Evolutionary conservation across 2,888 invertebrate genomes (phyloP), one percentile per base, ranked within the genome.

Genomic region (Cerceris rybyensis): DNA sequence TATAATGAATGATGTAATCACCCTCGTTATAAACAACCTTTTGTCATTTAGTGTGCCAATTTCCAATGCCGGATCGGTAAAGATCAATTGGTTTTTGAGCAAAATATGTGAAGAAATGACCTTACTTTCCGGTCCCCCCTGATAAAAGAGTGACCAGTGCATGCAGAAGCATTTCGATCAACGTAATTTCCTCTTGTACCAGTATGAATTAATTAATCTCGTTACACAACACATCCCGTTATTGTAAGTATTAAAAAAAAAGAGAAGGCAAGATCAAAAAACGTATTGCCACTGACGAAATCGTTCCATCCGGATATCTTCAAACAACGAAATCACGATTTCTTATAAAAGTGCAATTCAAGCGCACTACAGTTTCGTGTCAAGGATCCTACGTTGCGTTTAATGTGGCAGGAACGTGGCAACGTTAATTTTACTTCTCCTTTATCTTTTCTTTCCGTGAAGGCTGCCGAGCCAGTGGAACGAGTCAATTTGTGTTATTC

Each of bases 401-500:
- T 83, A 68, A 55, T 50, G 54, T n/a, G 61, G 58, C 13, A 68
- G 43, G 46, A 60, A 52, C 16, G 60, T 46, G 42, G 55, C n/a
- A 43, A 57, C 60, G 65, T 41, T 61, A 68, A 74, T 81, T 76
- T 78, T 78, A 64, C 66, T 55, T 74, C 59, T 71, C 28, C 55
- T 70, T 70, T 41, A 55, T 64, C 28, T 59, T 70, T 70, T 41
- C 59, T 64, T 60, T 77, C 60, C 39, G 43, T 61, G 83, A 84
- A 87, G 87, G 86, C 81, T 78, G 64, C 68, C 78, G 80, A 75
- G 73, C 71, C 70, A 75, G 71, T 86, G 88, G 88, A 88, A 89
- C 84, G 80, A 68, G 72, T 75, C 78, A 72, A 85, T 86, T 79
- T 74, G 80, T 82, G 78, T 81, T 83, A 84, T 84, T 82, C 78